Evolutionary conservation across 2,888 invertebrate species (phyloP).

Genomic region (Xestobium rufovillosum): DNA sequence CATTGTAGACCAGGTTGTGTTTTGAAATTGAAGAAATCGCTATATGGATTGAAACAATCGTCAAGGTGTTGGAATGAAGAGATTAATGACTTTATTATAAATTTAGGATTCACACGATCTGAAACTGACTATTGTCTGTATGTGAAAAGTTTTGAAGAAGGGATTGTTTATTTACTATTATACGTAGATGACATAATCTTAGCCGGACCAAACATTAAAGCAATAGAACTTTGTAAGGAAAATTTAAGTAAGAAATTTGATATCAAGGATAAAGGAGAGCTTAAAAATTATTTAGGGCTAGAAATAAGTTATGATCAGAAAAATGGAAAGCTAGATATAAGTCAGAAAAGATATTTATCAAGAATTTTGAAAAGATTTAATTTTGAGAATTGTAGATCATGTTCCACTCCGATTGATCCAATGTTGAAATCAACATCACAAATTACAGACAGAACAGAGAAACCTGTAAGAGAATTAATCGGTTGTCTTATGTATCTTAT

Average conservation of each 20-base stretch:
- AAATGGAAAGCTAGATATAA: constrained; percentile 13
- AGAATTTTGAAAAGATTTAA: constrained; percentile 14
- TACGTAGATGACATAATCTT: constrained; percentile 17
- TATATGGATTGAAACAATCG: constrained; percentile 16
- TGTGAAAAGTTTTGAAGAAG: constrained; percentile 6
- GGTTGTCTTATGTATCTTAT: constrained; percentile 18
- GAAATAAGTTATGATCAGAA: constrained; percentile 12
- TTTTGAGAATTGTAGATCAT: constrained; percentile 12
- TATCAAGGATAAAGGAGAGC: constrained; percentile 5
- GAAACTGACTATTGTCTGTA: constrained; percentile 20
- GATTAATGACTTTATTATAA: constrained; percentile 18
- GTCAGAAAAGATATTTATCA: constrained; percentile 11
- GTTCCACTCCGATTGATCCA: constrained; percentile 14
- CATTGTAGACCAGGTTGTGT: constrained; percentile 4
- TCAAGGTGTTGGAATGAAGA: constrained; percentile 22
- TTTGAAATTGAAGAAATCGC: constrained; percentile 14
- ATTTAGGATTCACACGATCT: constrained; percentile 14
- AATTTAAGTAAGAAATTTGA: constrained; percentile 7
- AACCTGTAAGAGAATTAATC: constrained; percentile 13
- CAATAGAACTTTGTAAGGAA: constrained; percentile 8
- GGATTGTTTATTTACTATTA: constrained; percentile 17
- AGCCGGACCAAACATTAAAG: constrained; percentile 9
- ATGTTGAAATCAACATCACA: constrained; percentile 17
- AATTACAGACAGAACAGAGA: constrained; percentile 5
- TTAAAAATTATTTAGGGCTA: constrained; percentile 4